Evolutionary conservation across 1,140 invertebrate genomes (phyloP).

Genomic region (Zaprionus lachaisei): DNA sequence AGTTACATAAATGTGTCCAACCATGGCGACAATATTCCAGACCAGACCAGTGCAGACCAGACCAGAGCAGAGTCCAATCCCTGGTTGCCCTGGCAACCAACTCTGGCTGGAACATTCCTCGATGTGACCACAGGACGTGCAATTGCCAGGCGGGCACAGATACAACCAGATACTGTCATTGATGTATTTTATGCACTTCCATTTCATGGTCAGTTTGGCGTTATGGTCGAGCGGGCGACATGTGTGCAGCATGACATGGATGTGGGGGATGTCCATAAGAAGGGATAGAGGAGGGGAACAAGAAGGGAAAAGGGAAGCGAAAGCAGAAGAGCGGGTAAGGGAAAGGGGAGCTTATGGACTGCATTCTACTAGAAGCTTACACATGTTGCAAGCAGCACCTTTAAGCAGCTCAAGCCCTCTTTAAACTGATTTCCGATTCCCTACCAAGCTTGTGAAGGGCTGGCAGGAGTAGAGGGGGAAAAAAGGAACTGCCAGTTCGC

Average conservation of each 20-base stretch:
- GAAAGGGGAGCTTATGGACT: neutral
- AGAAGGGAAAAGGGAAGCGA: neutral
- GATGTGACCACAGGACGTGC: conserved; percentile 76
- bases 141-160: conserved; percentile 63
- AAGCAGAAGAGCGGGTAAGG: neutral
- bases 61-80: neutral
- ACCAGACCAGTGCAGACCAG: neutral
- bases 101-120: conserved; percentile 33
- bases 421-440: neutral
- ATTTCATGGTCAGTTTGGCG: conserved; percentile 79
- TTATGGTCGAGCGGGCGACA: conserved; percentile 68
- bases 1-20: conserved; percentile 22
- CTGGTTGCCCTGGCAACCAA: conserved; percentile 7
- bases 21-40: conserved; percentile 5
- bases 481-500: neutral
- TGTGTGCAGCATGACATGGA: conserved; percentile 56
- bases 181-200: conserved; percentile 80
- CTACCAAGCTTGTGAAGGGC: neutral
- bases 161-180: conserved; percentile 34
- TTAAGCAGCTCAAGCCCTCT: neutral
- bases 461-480: neutral
- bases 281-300: neutral
- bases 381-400: neutral
- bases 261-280: neutral
- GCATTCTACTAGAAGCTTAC: neutral